Evolutionary conservation across 2,888 invertebrate genomes (phyloP), one percentile per base, ranked within the genome.

Genomic region (Tiphia femorata): DNA sequence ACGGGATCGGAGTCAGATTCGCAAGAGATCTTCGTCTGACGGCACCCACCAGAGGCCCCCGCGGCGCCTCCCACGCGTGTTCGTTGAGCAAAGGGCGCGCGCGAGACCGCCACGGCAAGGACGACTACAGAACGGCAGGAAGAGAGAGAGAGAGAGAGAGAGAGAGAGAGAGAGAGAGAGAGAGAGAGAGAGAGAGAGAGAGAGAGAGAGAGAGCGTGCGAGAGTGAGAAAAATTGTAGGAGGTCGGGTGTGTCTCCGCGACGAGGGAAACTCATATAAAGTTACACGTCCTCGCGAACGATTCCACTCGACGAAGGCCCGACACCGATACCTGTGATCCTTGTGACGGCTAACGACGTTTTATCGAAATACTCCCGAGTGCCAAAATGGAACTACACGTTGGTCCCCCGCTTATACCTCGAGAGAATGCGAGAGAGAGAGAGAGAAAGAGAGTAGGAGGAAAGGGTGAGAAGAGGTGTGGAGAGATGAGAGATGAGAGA

Each of bases 351-450:
- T 64, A 53, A 63, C 61, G n/a, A 68, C 57, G 61, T 68, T 66
- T 65, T 53, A 33, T 59, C n/a, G n/a, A 70, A 77, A 77, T 78
- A 79, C 76, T 79, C 78, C 70, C 71, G 76, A 76, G 78, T 77
- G 79, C 79, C 79, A 79, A 78, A 71, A 60, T 63, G 57, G 61
- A 68, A 62, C 30, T 51, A 55, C n/a, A n/a, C 46, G 37, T 51
- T 60, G 59, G 49, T 30, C 57, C 56, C 46, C 56, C 35, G 41
- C 8, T 50, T 48, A 51, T 29, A 33, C 29, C 51, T 43, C 47
- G 30, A 49, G 44, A 51, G n/a, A 48, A 51, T 49, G 27, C 38
- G 7, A 40, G 14, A 41, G 30, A 23, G 38, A 42, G 19, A 17
- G 41, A 40, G 38, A 40, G 46, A 41, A 43, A 42, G 41, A 27